phyloP scores from a whole-genome alignment of 2,888 invertebrate species.

The Thereva unica region DNA sequence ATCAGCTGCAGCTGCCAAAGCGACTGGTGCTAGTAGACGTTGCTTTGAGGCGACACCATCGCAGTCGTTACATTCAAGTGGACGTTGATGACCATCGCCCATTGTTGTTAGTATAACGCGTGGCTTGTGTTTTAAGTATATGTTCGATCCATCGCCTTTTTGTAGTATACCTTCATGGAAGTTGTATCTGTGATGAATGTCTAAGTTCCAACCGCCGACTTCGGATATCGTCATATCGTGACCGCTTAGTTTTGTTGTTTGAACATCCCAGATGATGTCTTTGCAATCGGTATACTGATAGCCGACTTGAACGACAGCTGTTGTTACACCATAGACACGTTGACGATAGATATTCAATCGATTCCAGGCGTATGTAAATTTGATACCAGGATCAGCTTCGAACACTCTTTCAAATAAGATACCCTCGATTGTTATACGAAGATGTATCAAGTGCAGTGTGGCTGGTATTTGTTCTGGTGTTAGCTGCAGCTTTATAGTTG shows the following conservation, averaged over 20 bases:
- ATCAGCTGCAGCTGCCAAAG: constrained; percentile 87
- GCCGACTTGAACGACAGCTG: constrained; percentile 92
- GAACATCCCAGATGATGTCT: constrained; percentile 93
- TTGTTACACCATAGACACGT: constrained; percentile 94
- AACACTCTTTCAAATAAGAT: constrained; percentile 90
- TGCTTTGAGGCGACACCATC: constrained; percentile 79
- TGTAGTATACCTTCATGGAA: constrained; percentile 97
- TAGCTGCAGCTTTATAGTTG: constrained; percentile 88
- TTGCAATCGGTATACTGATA: constrained; percentile 94
- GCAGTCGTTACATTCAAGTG: constrained; percentile 80
- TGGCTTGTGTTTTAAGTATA: constrained; percentile 91
- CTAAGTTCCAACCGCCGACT: constrained; percentile 96
- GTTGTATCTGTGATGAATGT: constrained; percentile 97
- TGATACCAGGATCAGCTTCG: constrained; percentile 95
- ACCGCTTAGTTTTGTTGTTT: constrained; percentile 92
- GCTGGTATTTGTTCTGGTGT: constrained; percentile 84
- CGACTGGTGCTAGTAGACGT: constrained; percentile 87
- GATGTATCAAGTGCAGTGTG: constrained; percentile 82
- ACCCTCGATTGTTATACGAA: constrained; percentile 93
- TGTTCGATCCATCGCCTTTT: constrained; percentile 96
- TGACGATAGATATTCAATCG: constrained; percentile 94
- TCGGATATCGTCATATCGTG: constrained; percentile 97
- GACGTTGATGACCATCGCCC: constrained; percentile 89
- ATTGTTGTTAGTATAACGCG: constrained; percentile 87
- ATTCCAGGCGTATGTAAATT: constrained; percentile 98